phyloP scores from a whole-genome alignment of 1,140 invertebrate genomes.

The Copidosoma floridanum region DNA sequence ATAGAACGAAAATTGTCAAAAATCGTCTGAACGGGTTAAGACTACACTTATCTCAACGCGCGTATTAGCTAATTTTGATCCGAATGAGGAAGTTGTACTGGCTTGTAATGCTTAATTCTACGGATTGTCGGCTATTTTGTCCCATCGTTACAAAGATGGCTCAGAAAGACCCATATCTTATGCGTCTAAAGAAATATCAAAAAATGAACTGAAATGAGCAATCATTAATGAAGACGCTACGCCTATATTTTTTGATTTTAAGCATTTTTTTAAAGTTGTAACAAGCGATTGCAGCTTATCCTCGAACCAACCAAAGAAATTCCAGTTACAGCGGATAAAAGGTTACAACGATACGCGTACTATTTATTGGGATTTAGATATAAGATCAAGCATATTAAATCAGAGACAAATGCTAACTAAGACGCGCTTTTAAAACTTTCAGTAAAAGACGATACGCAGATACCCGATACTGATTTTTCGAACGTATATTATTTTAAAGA shows the following conservation, averaged over 20 bases:
- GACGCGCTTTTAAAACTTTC: conserved; percentile 7
- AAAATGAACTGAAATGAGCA: conserved; percentile 7
- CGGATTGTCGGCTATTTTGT: background rate
- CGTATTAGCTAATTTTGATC: background rate
- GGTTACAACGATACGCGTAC: conserved; percentile 24
- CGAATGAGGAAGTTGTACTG: background rate
- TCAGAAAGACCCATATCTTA: conserved; percentile 10
- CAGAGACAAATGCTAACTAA: conserved; percentile 3
- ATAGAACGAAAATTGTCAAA: background rate
- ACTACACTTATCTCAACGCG: background rate
- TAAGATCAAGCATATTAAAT: conserved; percentile 10
- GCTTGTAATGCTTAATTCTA: background rate
- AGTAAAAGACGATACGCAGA: background rate
- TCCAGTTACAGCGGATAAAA: too few relatives aligned
- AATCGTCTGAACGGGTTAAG: background rate
- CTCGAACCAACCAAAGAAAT: conserved; percentile 15
- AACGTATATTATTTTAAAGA: conserved; percentile 27
- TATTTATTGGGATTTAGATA: conserved; percentile 25
- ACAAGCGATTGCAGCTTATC: conserved; percentile 38
- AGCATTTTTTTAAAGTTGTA: conserved; percentile 50
- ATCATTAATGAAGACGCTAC: conserved; percentile 1
- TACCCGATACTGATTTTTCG: background rate
- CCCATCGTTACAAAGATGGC: conserved; percentile 35
- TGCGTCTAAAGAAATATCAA: conserved; percentile 2
- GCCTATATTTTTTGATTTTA: conserved; percentile 30